Evolutionary conservation across 2,888 invertebrate genomes (phyloP), one percentile per base, ranked within the genome.

Genomic region (Sycophila texana): DNA sequence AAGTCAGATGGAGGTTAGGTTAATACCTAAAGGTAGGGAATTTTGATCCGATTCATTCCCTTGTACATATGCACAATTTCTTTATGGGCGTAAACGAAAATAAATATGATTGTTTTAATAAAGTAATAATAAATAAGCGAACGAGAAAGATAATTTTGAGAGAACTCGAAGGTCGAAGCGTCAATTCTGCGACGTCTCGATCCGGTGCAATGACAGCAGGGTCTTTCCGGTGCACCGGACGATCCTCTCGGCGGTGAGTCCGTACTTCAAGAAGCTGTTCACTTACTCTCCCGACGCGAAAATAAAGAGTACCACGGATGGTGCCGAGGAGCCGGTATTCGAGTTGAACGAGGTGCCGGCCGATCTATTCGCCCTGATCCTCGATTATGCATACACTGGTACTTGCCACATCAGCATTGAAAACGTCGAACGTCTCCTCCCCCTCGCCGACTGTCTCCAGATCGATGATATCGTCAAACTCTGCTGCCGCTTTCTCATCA

Each of bases 341-440:
- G 20, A n/a, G 7, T 49, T 66, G 2, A 55, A 61, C 49, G 85
- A 85, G 68, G 92, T 93, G 55, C 92, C 93, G 1, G 92, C 92
- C 79, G 90, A 91, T 80, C 92, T 92, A 85, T 93, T 96, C 91
- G 91, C 91, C 75, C 90, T 93, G 58, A 93, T 96, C 79, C 92
- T 96, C 74, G 95, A 95, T 86, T 96, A 94, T 87, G 94, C 94
- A 0, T 96, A 96, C 87, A 95, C 95, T 4, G 95, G 95, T 58
- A 91, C 91, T 20, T 95, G 95, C 86, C 88, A 89, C 74, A 92
- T 96, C 57, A 93, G 92, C 4, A 91, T 92, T 57, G 92, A 93
- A 47, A 96, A 95, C 87, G 95, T 96, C 5, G 94, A 95, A 88
- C 91, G 92, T 82, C 91, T 96, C 57, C 89, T 96, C 68, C 93